phyloP scores from a whole-genome alignment of 2,888 invertebrate genomes.

The Acleris literana region DNA sequence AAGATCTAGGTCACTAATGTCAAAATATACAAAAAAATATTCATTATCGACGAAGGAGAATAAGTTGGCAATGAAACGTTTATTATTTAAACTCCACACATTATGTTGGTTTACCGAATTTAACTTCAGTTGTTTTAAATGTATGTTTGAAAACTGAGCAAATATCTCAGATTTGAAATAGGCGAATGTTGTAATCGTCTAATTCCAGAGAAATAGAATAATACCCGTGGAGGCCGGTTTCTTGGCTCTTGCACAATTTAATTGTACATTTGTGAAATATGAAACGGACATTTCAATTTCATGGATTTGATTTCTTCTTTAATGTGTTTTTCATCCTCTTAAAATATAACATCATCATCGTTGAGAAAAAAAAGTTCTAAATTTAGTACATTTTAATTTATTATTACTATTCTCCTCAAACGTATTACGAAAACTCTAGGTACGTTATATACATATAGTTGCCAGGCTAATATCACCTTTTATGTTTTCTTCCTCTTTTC shows the following conservation, averaged over 20 bases:
- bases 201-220: conserved; percentile 73
- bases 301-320: conserved; percentile 34
- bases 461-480: not conserved
- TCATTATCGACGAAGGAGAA: conserved; percentile 18
- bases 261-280: conserved; percentile 51
- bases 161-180: conserved; percentile 65
- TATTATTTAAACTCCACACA: conserved; percentile 22
- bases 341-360: conserved; percentile 3
- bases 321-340: conserved; percentile 21
- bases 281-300: conserved; percentile 50
- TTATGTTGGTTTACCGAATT: conserved; percentile 38
- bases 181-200: conserved; percentile 71
- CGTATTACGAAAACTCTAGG: no score
- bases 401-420: not conserved
- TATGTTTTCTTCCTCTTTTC: not conserved
- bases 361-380: not conserved
- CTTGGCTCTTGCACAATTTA: conserved; percentile 45
- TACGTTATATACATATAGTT: not conserved
- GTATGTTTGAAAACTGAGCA: conserved; percentile 64
- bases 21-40: conserved; percentile 18
- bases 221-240: conserved; percentile 59
- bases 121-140: conserved; percentile 55
- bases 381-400: not conserved
- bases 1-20: conserved; percentile 27
- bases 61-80: conserved; percentile 23